Conservation (phyloP, 1,140 invertebrate genomes). For the Drosophila biarmipes region DNA sequence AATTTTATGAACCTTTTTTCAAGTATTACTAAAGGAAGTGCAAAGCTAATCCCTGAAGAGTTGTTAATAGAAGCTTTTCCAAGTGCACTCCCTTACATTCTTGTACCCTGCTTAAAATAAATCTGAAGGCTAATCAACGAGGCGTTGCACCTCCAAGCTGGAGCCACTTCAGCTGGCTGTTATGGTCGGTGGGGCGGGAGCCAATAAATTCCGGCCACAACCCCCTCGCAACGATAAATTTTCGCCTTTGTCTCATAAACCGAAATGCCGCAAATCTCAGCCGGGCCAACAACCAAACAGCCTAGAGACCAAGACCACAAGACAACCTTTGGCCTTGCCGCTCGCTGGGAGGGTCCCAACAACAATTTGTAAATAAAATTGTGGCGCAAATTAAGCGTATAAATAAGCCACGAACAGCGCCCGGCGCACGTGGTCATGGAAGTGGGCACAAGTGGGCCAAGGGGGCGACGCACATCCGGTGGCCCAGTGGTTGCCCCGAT, state of each 20-base stretch:
- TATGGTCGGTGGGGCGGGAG: constrained; percentile 28
- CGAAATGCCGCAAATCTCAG: constrained; percentile 78
- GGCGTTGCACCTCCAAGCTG: constrained; percentile 54
- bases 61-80: constrained; percentile 43
- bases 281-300: constrained; percentile 11
- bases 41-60: constrained; percentile 58
- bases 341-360: constrained; percentile 37
- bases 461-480: constrained; percentile 48
- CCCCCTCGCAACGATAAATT: constrained; percentile 60
- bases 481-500: constrained; percentile 25
- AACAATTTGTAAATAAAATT: constrained; percentile 83
- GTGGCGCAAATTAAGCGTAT: constrained; percentile 81
- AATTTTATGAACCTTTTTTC: too few species aligned
- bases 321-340: constrained; percentile 57
- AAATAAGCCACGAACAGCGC: constrained; percentile 72
- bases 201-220: constrained; percentile 55
- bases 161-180: constrained; percentile 32
- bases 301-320: constrained; percentile 29
- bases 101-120: background rate
- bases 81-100: background rate
- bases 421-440: constrained; percentile 23
- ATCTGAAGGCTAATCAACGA: constrained; percentile 56
- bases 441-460: background rate
- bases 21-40: background rate
- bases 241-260: constrained; percentile 76